These are phyloP conservation scores for Ciona savignyi DNA, from an alignment of 23 tunicate species.

Conservation along the genomic window DNA sequence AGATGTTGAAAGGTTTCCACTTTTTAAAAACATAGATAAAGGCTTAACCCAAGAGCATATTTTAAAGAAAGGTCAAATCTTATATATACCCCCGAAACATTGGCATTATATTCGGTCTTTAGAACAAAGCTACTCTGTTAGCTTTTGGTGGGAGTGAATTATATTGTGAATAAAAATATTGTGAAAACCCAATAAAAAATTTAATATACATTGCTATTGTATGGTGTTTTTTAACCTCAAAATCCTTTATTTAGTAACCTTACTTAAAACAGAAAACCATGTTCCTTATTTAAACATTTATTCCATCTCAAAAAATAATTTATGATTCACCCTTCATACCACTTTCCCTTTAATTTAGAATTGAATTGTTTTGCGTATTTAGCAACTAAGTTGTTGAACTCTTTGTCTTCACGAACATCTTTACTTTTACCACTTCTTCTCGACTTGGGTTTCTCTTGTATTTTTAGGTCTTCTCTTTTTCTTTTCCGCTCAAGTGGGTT, in stretches of 20 bases:
- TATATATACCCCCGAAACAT: slow-evolving; percentile 83
- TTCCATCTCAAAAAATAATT: too few relatives aligned
- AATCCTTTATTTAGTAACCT: too few relatives aligned
- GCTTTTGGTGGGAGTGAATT: slow-evolving; percentile 89
- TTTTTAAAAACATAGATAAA: slow-evolving; percentile 45
- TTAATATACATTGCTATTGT: too few relatives aligned
- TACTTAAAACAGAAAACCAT: too few relatives aligned
- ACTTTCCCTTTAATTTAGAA: not conserved
- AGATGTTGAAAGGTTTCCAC: slow-evolving; percentile 53
- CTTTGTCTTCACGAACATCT: slow-evolving; percentile 31
- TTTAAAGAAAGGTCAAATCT: slow-evolving; percentile 59
- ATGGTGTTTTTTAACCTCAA: not conserved
- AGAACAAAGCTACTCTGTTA: slow-evolving; percentile 87
- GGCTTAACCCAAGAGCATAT: slow-evolving; percentile 36
- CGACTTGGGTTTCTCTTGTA: not conserved
- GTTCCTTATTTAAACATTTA: too few relatives aligned
- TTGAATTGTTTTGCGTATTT: slow-evolving; percentile 46
- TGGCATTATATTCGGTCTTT: slow-evolving; percentile 92
- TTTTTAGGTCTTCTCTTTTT: not conserved
- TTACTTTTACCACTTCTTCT: not conserved
- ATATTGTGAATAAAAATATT: too few relatives aligned
- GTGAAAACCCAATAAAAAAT: too few relatives aligned
- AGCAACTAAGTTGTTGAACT: slow-evolving; percentile 59
- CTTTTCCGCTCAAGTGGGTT: not conserved
- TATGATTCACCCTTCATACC: not conserved